Evolutionary conservation across 2,888 invertebrate species (phyloP).

Genomic region (Cordylochernes scorpioides): DNA sequence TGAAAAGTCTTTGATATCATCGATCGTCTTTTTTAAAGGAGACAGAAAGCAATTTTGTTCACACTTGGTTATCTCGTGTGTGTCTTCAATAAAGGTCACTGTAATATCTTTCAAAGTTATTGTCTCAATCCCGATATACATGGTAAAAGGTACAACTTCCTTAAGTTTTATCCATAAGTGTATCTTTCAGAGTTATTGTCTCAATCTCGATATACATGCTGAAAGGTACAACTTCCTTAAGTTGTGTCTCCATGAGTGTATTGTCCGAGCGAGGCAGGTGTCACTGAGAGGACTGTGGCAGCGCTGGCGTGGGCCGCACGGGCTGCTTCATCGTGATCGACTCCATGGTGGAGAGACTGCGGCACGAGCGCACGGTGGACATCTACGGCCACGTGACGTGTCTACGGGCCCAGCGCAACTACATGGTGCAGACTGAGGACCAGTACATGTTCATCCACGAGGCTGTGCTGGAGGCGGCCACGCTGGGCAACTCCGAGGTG

Average conservation of each 20-base stretch:
- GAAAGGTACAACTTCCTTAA: too few relatives aligned
- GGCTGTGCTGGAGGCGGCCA: conserved; percentile 80
- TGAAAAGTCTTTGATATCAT: too few relatives aligned
- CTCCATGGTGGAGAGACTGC: conserved; percentile 87
- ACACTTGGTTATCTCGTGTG: too few relatives aligned
- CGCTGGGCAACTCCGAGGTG: conserved; percentile 86
- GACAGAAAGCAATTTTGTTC: too few relatives aligned
- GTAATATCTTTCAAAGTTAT: too few relatives aligned
- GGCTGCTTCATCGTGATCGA: conserved; percentile 97
- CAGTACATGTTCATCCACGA: conserved; percentile 99
- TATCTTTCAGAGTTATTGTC: background rate
- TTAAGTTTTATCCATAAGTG: background rate
- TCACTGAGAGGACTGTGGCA: too few relatives aligned
- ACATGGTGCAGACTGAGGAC: conserved; percentile 98
- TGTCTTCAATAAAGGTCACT: too few relatives aligned
- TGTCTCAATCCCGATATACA: background rate
- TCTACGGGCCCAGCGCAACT: conserved; percentile 84
- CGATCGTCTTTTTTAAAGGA: too few relatives aligned
- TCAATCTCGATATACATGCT: too few relatives aligned
- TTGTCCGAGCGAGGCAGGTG: too few relatives aligned
- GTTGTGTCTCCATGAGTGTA: too few relatives aligned
- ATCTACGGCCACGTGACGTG: conserved; percentile 98
- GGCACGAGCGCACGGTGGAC: conserved; percentile 89
- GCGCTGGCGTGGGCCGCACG: conserved; percentile 63
- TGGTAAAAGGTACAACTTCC: background rate